Evolutionary conservation across 2,113 vertebrate genomes (phyloP).

Genomic region (Rattus rattus): DNA sequence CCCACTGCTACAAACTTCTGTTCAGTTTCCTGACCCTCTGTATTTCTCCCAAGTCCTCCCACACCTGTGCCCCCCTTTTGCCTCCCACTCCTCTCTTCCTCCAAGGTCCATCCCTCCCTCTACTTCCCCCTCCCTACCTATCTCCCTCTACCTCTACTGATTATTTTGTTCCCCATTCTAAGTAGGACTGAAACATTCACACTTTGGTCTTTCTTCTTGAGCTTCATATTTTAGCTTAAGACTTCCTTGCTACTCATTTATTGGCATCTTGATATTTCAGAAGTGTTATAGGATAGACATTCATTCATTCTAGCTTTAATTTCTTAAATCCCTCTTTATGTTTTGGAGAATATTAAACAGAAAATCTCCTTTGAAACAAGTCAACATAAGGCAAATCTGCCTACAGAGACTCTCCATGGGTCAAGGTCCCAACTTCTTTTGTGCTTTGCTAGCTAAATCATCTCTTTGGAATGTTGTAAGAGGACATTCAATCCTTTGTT

Average conservation of each 20-base stretch:
- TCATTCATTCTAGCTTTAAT: neutral
- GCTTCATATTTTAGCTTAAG: neutral
- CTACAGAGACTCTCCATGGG: neutral
- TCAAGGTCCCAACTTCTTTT: slow-evolving; percentile 17
- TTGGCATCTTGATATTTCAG: slow-evolving; percentile 3
- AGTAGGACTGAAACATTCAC: no score
- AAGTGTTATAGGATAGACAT: slow-evolving; percentile 14
- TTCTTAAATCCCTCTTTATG: neutral
- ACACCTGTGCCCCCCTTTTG: no score
- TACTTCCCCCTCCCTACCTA: no score
- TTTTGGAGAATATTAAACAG: neutral
- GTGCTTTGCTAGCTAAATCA: slow-evolving; percentile 57
- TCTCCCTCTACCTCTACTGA: no score
- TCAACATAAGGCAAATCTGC: neutral
- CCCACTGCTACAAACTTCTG: no score
- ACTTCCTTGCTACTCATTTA: slow-evolving; percentile 12
- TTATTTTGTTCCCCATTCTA: no score
- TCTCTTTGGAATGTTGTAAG: slow-evolving; percentile 71
- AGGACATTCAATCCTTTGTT: slow-evolving; percentile 82
- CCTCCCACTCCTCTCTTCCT: no score
- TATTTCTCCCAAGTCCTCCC: no score
- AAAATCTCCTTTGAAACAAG: neutral
- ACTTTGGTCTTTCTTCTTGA: no score
- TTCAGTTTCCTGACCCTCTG: no score
- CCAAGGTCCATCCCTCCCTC: no score